phyloP scores from a whole-genome alignment of 2,113 vertebrate species.

The Platichthys stellatus region DNA sequence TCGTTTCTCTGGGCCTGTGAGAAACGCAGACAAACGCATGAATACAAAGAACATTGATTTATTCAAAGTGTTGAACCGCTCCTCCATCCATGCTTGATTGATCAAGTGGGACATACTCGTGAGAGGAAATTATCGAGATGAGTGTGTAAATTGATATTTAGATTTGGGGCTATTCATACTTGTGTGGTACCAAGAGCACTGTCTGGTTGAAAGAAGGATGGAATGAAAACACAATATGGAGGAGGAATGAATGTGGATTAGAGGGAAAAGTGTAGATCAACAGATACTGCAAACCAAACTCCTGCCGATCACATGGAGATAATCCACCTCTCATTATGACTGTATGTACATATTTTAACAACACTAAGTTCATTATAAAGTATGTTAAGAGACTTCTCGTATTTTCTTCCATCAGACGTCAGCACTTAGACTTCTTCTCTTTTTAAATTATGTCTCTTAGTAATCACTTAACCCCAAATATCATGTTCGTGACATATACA shows the following conservation, averaged over 20 bases:
- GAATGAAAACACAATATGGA: neutral
- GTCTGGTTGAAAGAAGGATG: constrained; percentile 1
- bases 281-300: no score
- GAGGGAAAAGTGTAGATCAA: no score
- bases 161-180: neutral
- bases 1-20: constrained; percentile 97
- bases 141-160: constrained; percentile 6
- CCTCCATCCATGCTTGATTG: neutral
- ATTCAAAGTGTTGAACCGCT: neutral
- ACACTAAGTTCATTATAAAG: no score
- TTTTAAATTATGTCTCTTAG: neutral
- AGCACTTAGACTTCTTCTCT: neutral
- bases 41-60: constrained; percentile 27
- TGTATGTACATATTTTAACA: no score
- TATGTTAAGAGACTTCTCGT: no score
- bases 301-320: no score
- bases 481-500: neutral
- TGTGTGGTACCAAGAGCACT: neutral
- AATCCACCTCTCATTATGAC: no score
- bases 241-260: neutral
- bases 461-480: neutral
- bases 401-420: no score
- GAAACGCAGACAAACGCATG: constrained; percentile 41
- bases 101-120: neutral
- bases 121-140: constrained; percentile 1